phyloP scores from a whole-genome alignment of 2,113 vertebrate genomes.

The Cavia porcellus region DNA sequence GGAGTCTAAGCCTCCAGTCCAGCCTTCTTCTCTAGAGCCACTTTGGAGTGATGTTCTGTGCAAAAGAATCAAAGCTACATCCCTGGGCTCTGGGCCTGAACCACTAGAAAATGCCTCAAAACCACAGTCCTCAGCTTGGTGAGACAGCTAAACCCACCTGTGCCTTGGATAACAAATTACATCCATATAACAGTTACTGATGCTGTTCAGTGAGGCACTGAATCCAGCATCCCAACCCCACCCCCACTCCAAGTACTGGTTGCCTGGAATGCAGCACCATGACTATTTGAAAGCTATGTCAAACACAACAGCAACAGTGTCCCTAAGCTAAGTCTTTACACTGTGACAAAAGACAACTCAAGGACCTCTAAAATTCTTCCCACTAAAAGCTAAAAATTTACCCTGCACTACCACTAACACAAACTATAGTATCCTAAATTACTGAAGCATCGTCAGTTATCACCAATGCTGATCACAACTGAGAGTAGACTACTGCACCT shows the following conservation, averaged over 20 bases:
- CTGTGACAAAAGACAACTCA: neutral
- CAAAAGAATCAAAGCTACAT: neutral
- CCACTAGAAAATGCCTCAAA: neutral
- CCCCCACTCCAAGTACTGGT: neutral
- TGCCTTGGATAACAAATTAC: neutral
- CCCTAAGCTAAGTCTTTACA: neutral
- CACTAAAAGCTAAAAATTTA: neutral
- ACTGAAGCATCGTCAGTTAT: neutral
- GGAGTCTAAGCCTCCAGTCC: neutral
- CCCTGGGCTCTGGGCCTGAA: neutral
- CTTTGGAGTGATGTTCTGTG: neutral
- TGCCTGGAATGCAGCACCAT: neutral
- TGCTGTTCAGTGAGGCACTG: neutral
- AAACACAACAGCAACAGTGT: neutral
- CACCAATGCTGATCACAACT: neutral
- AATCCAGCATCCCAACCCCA: neutral
- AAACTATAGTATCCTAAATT: neutral
- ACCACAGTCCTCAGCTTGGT: neutral
- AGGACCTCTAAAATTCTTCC: neutral
- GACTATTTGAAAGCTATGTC: too few relatives aligned
- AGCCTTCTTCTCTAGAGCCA: neutral
- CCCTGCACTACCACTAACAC: too few relatives aligned
- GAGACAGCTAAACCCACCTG: neutral
- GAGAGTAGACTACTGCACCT: neutral
- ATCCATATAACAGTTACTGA: neutral